Evolutionary conservation across 2,888 invertebrate genomes (phyloP).

Genomic region (Suillia variegata): DNA sequence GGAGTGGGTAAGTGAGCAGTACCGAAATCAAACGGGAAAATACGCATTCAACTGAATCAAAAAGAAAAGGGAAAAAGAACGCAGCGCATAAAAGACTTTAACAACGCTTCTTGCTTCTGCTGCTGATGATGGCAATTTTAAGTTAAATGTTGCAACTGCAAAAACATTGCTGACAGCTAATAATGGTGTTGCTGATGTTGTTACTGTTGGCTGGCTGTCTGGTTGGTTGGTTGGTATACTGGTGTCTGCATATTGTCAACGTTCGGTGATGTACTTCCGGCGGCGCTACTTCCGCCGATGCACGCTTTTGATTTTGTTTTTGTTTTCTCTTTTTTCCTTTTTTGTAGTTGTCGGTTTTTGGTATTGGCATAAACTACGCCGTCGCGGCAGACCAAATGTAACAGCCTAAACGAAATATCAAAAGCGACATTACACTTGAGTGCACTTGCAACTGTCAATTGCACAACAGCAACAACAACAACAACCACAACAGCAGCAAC

Average conservation of each 20-base stretch:
- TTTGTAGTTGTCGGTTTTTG: too few species aligned
- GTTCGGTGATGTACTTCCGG: slow-evolving; percentile 51
- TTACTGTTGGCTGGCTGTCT: too few species aligned
- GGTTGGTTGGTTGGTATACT: too few species aligned
- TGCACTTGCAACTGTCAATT: slow-evolving; percentile 51
- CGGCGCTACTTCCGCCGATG: slow-evolving; percentile 53
- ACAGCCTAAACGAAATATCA: slow-evolving; percentile 4
- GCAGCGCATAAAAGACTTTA: neutral
- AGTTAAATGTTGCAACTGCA: slow-evolving; percentile 49
- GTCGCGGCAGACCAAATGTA: neutral
- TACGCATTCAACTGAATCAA: neutral
- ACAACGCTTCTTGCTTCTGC: neutral
- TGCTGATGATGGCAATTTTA: too few species aligned
- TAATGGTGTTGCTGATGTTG: slow-evolving; percentile 33
- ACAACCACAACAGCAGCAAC: too few species aligned
- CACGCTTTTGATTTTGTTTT: slow-evolving; percentile 46
- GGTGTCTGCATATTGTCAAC: slow-evolving; percentile 49
- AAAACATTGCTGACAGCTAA: slow-evolving; percentile 46
- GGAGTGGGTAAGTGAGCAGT: neutral
- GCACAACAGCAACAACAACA: neutral
- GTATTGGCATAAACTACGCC: neutral
- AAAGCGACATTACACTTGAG: slow-evolving; percentile 49
- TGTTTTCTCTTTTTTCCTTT: too few species aligned
- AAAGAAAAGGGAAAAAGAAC: too few species aligned
- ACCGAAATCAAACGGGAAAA: neutral